Conservation (phyloP, 2,888 invertebrate species). For the Eudemis profundana region DNA sequence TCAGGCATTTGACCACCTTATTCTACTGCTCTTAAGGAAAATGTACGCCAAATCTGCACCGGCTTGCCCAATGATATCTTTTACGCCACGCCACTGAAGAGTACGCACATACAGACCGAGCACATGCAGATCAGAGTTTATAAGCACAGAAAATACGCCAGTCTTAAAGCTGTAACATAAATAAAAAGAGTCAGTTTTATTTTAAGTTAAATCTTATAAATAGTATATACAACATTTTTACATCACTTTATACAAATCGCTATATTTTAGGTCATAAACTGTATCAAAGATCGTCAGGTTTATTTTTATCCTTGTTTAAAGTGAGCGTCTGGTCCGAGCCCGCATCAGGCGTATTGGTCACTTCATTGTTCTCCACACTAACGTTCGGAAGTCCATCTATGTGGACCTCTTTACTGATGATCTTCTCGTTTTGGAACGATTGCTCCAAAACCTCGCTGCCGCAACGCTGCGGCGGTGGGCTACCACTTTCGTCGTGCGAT, state of each 20-base stretch:
- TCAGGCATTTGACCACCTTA: too few relatives aligned
- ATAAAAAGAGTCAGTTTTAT: background rate
- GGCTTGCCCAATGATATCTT: too few relatives aligned
- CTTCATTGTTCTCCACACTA: background rate
- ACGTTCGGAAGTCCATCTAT: background rate
- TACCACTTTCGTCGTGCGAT: slow-evolving; percentile 57
- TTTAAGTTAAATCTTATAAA: slow-evolving; percentile 36
- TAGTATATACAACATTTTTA: slow-evolving; percentile 43
- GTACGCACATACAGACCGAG: too few relatives aligned
- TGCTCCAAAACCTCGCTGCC: slow-evolving; percentile 49
- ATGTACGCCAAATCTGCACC: too few relatives aligned
- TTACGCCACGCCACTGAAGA: too few relatives aligned
- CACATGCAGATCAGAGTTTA: background rate
- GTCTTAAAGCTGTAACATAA: background rate
- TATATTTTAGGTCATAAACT: slow-evolving; percentile 28
- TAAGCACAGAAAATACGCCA: background rate
- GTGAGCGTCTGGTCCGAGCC: slow-evolving; percentile 8
- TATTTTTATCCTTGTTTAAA: slow-evolving; percentile 44
- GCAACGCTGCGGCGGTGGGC: slow-evolving; percentile 41
- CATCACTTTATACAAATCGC: slow-evolving; percentile 42
- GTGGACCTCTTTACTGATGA: slow-evolving; percentile 41
- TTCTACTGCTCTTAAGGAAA: too few relatives aligned
- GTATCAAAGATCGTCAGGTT: slow-evolving; percentile 53
- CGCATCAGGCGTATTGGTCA: background rate
- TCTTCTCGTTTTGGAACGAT: slow-evolving; percentile 52